These are phyloP conservation scores for Xanthostigma xanthostigma DNA, from an alignment of 2,888 invertebrate genomes.

Conservation along the genomic window DNA sequence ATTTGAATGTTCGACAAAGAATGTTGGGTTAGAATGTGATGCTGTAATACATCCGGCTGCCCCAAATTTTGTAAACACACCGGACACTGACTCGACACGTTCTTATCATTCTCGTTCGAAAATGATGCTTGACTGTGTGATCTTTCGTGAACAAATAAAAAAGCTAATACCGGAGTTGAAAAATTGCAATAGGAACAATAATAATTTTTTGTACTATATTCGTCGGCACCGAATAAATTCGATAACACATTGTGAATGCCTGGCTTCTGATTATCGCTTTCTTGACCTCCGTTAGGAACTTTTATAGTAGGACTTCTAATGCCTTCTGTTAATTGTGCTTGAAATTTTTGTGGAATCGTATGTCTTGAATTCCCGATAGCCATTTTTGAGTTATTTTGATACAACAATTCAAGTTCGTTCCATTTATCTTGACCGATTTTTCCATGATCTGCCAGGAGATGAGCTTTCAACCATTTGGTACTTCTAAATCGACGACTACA, in stretches of 20 bases:
- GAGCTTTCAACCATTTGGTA: constrained; percentile 75
- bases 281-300: constrained; percentile 35
- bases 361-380: constrained; percentile 23
- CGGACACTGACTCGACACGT: constrained; percentile 35
- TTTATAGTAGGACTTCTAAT: constrained; percentile 33
- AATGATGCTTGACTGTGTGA: constrained; percentile 37
- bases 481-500: constrained; percentile 80
- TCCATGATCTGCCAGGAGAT: constrained; percentile 75
- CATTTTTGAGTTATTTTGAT: constrained; percentile 27
- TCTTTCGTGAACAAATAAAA: constrained; percentile 83
- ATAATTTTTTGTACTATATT: constrained; percentile 53
- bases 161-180: constrained; percentile 76
- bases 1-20: constrained; percentile 18
- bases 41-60: constrained; percentile 41
- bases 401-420: constrained; percentile 38
- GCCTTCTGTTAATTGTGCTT: neutral
- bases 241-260: constrained; percentile 36
- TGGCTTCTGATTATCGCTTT: constrained; percentile 19
- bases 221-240: constrained; percentile 36
- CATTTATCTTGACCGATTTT: constrained; percentile 45
- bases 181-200: constrained; percentile 84
- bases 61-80: constrained; percentile 41
- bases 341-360: neutral
- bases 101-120: constrained; percentile 18
- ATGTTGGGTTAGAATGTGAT: constrained; percentile 46